phyloP scores from a whole-genome alignment of 1,140 invertebrate species.

The Cephus cinctus region DNA sequence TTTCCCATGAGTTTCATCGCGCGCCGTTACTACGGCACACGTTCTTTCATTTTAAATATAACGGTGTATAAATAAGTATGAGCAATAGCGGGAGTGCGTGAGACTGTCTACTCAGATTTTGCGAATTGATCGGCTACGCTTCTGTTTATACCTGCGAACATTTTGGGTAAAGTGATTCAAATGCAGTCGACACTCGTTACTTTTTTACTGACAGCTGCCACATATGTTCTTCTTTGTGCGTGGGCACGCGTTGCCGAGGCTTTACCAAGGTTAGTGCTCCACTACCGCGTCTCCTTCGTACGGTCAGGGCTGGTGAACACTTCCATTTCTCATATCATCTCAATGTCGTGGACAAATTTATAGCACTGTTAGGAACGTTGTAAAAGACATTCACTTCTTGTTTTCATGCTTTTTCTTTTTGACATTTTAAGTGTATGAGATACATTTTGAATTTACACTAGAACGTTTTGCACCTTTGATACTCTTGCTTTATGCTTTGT shows the following conservation, averaged over 20 bases:
- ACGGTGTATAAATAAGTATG: constrained; percentile 59
- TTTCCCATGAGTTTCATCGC: constrained; percentile 15
- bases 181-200: constrained; percentile 20
- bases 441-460: no score
- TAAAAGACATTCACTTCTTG: no score
- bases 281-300: neutral
- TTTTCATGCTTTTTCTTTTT: constrained; percentile 18
- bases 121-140: constrained; percentile 7
- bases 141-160: neutral
- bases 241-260: constrained; percentile 30
- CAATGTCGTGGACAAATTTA: no score
- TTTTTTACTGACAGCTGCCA: constrained; percentile 27
- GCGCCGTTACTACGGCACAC: constrained; percentile 27
- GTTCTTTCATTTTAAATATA: constrained; percentile 57
- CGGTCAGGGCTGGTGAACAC: neutral
- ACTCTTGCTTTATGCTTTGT: no score
- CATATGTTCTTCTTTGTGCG: constrained; percentile 36
- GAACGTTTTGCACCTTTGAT: no score
- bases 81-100: constrained; percentile 56
- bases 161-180: constrained; percentile 15
- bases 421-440: no score
- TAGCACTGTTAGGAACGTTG: no score
- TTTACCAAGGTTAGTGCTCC: constrained; percentile 43
- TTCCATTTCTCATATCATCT: constrained; percentile 2
- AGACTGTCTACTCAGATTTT: constrained; percentile 39